phyloP scores from a whole-genome alignment of 2,113 vertebrate genomes.

The Toxotes jaculatrix region DNA sequence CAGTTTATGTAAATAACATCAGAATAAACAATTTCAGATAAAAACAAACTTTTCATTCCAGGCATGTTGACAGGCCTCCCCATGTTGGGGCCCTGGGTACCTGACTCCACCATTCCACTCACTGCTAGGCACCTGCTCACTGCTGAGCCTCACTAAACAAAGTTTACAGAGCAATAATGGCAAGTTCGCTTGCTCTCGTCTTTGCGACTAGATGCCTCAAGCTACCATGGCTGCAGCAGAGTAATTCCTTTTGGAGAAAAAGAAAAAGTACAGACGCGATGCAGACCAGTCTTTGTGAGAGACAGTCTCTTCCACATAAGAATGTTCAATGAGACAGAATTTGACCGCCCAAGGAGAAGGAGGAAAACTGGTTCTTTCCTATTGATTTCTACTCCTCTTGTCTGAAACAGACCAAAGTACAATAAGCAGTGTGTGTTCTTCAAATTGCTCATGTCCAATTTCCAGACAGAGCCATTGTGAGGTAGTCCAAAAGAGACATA shows the following conservation, averaged over 20 bases:
- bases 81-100: background rate
- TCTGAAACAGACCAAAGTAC: conserved; percentile 32
- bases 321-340: conserved; percentile 47
- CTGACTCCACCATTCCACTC: background rate
- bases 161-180: conserved; percentile 35
- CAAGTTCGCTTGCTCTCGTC: conserved; percentile 28
- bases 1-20: background rate
- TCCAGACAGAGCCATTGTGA: conserved; percentile 27
- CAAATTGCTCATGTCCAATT: conserved; percentile 4
- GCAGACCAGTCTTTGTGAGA: conserved; percentile 18
- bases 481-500: conserved; percentile 5
- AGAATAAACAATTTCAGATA: too few species aligned
- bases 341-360: conserved; percentile 11
- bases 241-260: background rate
- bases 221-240: conserved; percentile 16
- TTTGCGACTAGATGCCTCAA: background rate
- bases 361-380: conserved; percentile 32
- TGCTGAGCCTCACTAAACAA: conserved; percentile 31
- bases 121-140: background rate
- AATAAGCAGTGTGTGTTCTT: conserved; percentile 35
- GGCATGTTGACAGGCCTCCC: background rate
- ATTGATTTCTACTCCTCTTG: conserved; percentile 59
- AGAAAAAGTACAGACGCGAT: background rate
- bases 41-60: background rate
- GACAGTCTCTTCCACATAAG: background rate